Base-by-base conservation (phyloP, 2,113 vertebrate species). In the Tyrannus savana region DNA sequence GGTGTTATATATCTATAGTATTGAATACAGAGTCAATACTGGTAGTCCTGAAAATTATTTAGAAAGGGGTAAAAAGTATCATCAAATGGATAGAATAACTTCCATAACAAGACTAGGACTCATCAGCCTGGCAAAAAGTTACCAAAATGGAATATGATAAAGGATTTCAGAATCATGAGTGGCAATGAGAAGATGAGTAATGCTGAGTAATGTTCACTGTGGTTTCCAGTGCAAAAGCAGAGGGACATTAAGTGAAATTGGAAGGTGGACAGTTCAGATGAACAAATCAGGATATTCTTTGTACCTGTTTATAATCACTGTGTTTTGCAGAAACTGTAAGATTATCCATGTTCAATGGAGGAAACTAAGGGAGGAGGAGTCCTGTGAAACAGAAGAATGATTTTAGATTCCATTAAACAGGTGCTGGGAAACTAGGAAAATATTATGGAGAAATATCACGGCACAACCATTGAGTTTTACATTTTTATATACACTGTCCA, bases 1-100 rank as follows among this genome's bases (percentile, higher is more conserved):
- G 0, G 0, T n/a, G 7, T 71, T n/a, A 23, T 22, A 72, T 58
- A 64, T 14, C 59, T 47, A 16, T 3, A 3, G 8, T 69, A 37
- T 53, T 84, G 37, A 62, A 79, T 79, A 62, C 9, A 33, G 21
- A 22, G 6, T 72, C 14, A 75, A 23, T 62, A 12, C 35, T 33
- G 79, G 9, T 33, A 76, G 39, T 49, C 23, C 11, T 55, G 35
- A 39, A 87, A 81, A 73, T 55, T 59, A 86, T 64, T 64, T 73
- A 60, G 44, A 80, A 76, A 68, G 46, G 8, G 6, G 28, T 55
- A 33, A 58, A 81, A 82, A 30, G 0, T 2, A 2, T 71, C 14
- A 69, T 66, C 15, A 66, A 71, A 84, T 24, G 3, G 12, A 42
- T 47, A 39, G 14, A 73, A 35, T 64, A 64, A 89, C 49, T 84